Evolutionary conservation across 2,888 invertebrate genomes (phyloP).

Genomic region (Macropis europaea): DNA sequence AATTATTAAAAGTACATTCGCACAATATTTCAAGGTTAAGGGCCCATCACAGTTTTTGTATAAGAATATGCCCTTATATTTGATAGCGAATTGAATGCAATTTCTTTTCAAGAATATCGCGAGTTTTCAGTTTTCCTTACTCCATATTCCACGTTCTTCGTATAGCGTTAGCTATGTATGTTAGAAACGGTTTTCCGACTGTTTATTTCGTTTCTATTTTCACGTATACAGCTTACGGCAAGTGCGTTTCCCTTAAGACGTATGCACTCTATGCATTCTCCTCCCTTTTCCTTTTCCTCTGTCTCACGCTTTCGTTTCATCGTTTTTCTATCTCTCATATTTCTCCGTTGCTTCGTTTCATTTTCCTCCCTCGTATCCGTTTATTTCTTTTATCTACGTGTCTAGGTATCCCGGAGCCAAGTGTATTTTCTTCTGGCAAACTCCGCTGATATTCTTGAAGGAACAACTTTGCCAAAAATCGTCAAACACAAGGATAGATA

Average conservation of each 20-base stretch:
- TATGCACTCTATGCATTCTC: slow-evolving; percentile 27
- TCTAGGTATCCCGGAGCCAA: slow-evolving; percentile 42
- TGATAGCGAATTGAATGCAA: slow-evolving; percentile 4
- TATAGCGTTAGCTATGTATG: slow-evolving; percentile 19
- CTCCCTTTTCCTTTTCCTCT: neutral
- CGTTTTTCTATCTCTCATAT: slow-evolving; percentile 54
- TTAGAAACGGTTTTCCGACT: slow-evolving; percentile 30
- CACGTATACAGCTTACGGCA: slow-evolving; percentile 38
- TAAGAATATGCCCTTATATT: neutral
- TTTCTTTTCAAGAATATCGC: slow-evolving; percentile 10
- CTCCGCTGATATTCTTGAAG: slow-evolving; percentile 36
- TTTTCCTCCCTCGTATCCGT: slow-evolving; percentile 43
- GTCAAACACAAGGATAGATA: slow-evolving; percentile 6
- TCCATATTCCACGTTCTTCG: neutral
- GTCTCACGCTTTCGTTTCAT: slow-evolving; percentile 13
- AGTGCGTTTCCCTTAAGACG: slow-evolving; percentile 49
- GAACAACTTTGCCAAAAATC: slow-evolving; percentile 39
- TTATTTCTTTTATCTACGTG: slow-evolving; percentile 48
- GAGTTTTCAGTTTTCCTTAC: slow-evolving; percentile 15
- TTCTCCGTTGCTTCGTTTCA: slow-evolving; percentile 44
- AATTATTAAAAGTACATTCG: no score
- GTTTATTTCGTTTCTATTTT: slow-evolving; percentile 46
- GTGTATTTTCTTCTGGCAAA: slow-evolving; percentile 38
- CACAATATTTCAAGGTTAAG: neutral
- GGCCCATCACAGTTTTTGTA: neutral